phyloP scores from a whole-genome alignment of 2,113 vertebrate genomes.

The Micronycteris hirsuta region DNA sequence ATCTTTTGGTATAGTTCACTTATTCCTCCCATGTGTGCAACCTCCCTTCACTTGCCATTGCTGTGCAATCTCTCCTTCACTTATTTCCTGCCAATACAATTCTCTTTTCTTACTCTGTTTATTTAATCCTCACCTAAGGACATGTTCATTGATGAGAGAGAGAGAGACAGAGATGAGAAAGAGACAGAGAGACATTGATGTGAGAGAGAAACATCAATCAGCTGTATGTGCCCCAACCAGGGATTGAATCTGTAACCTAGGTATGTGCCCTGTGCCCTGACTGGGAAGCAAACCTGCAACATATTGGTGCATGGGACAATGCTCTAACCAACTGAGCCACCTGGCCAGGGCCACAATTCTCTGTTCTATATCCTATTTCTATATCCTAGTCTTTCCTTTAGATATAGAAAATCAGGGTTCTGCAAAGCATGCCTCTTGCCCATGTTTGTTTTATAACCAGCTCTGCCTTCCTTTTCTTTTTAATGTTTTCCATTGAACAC shows the following conservation, averaged over 20 bases:
- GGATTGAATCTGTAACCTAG: no score
- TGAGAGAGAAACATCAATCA: no score
- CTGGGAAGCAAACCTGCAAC: no score
- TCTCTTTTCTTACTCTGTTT: neutral
- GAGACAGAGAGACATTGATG: no score
- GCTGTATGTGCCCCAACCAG: no score
- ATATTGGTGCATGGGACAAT: no score
- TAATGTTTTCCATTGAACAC: neutral
- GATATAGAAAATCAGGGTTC: neutral
- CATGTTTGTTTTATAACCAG: neutral
- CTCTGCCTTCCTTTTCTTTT: neutral
- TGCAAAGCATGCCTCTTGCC: neutral
- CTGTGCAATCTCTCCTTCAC: neutral
- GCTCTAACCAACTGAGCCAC: neutral
- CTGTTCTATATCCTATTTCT: neutral
- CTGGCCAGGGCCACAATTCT: neutral
- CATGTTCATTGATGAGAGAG: neutral
- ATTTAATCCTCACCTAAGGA: neutral
- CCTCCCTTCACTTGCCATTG: neutral
- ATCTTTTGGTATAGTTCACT: neutral
- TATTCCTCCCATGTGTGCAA: neutral
- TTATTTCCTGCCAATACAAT: neutral
- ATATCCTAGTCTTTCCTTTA: neutral
- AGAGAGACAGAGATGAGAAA: neutral
- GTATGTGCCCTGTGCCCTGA: no score